Evolutionary conservation across 2,113 vertebrate genomes (phyloP), one percentile per base, ranked within the genome.

Genomic region (Lutjanus erythropterus): DNA sequence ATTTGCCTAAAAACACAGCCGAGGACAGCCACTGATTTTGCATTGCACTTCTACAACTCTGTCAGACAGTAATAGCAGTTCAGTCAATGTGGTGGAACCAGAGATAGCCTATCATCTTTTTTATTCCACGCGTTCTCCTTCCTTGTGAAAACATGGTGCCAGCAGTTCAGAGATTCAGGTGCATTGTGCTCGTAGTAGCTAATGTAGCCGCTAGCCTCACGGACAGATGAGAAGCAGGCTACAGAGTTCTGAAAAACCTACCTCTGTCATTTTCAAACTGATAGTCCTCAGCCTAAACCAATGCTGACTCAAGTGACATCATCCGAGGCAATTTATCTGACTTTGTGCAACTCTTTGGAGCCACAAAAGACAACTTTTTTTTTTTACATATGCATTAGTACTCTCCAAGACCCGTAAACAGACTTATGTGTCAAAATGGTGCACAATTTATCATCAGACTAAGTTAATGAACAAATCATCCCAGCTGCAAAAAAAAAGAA

Each of bases 291-390:
- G 18, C 68, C 23, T 2, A 11, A 33, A 11, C 35, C 0, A 2
- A 39, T 3, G 12, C 35, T 12, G 33, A 14, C 35, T 39, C 16
- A 21, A 49, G 35, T 77, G 71, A 74, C n/a, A 39, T 77, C 67
- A 76, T 27, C 18, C 27, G 39, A 39, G 33, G 2, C 21, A 59
- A n/a, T 8, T 23, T 14, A n/a, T 37, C 10, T n/a, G 10, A 14
- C 9, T 11, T 58, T 3, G 18, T 4, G 3, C 52, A 56, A 16
- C 55, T 33, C 27, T 14, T 16, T 33, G 18, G 8, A 58, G 55
- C 31, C 4, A 33, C 53, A 35, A 58, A 33, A 14, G 33, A 42
- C 50, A 66, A 27, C 9, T 41, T n/a, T 21, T 42, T 71, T 16
- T 21, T 42, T 71, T 16, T 21, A 31, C 39, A 37, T 14, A 12